phyloP scores from a whole-genome alignment of 2,888 invertebrate genomes.

The Anorthoa munda region DNA sequence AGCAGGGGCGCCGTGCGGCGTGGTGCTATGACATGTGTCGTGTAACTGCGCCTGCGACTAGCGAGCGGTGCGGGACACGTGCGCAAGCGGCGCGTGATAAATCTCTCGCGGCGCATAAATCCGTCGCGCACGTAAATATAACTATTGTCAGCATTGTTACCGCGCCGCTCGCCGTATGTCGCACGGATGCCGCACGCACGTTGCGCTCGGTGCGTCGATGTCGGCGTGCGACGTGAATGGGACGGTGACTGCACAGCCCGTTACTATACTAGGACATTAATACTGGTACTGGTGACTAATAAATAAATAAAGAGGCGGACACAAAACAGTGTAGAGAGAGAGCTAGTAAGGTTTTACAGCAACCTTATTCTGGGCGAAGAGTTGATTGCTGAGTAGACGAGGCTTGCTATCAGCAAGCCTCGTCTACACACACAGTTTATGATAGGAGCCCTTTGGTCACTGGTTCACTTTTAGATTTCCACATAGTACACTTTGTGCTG shows the following conservation, averaged over 20 bases:
- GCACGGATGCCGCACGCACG: not conserved
- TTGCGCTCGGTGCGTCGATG: constrained; percentile 39
- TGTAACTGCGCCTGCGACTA: not conserved
- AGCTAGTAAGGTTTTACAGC: too few species aligned
- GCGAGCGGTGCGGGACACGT: constrained; percentile 56
- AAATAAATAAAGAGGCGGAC: not conserved
- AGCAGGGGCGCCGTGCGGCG: not conserved
- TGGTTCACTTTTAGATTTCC: too few species aligned
- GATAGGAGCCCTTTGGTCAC: too few species aligned
- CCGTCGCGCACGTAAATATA: constrained; percentile 65
- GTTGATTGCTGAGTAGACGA: too few species aligned
- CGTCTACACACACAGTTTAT: too few species aligned
- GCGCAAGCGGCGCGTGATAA: constrained; percentile 71
- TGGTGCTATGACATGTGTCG: constrained; percentile 26
- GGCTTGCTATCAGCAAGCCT: too few species aligned
- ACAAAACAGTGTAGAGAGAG: too few species aligned
- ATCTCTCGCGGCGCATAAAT: constrained; percentile 73
- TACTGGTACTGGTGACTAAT: too few species aligned
- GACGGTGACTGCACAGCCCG: not conserved
- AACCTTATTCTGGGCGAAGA: too few species aligned
- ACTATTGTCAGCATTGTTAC: constrained; percentile 66
- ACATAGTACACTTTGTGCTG: too few species aligned
- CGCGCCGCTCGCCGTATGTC: not conserved
- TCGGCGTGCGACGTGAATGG: constrained; percentile 67
- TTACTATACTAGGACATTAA: not conserved